A percentile compares a stretch with the other conserved stretches of the same genome.
phyloP scores from a whole-genome alignment of 2,888 invertebrate species.

The Drosophila subsilvestris region DNA sequence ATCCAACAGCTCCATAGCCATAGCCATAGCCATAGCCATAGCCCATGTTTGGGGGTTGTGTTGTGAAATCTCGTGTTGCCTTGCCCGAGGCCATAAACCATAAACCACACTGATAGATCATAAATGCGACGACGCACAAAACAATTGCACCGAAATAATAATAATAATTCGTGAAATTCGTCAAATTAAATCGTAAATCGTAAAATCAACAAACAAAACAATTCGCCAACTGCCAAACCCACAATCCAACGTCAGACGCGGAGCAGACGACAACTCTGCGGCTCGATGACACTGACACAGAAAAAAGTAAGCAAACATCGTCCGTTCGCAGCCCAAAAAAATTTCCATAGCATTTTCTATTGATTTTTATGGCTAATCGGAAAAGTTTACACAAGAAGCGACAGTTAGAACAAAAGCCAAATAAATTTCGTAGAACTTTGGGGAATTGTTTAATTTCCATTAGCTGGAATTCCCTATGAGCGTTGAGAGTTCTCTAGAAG shows the following conservation, averaged over 20 bases:
- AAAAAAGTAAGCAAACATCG: conserved; percentile 39
- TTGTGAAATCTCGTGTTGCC: conserved; percentile 66
- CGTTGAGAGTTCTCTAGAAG: neutral
- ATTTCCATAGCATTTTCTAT: conserved; percentile 51
- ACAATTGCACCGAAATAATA: conserved; percentile 69
- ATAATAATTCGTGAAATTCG: conserved; percentile 50
- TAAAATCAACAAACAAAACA: conserved; percentile 39
- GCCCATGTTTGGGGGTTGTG: conserved; percentile 6
- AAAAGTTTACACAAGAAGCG: conserved; percentile 30
- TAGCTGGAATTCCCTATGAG: neutral
- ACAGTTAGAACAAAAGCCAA: conserved; percentile 16
- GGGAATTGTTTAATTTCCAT: conserved; percentile 46
- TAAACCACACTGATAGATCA: conserved; percentile 48
- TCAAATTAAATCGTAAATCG: conserved; percentile 75
- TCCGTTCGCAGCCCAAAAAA: conserved; percentile 8
- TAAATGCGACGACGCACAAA: conserved; percentile 63
- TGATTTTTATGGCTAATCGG: conserved; percentile 50
- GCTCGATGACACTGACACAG: conserved; percentile 71
- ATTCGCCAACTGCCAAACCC: conserved; percentile 66
- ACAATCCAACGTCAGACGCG: conserved; percentile 40
- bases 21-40: neutral
- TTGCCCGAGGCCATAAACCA: conserved; percentile 44
- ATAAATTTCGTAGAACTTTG: conserved; percentile 48
- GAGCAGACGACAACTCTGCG: conserved; percentile 50
- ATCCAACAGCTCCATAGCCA: conserved; percentile 37